A percentile compares a stretch with the other conserved stretches of the same genome.
Evolutionary conservation across 1,140 invertebrate genomes (phyloP).

Genomic region (Hylaeus volcanicus): DNA sequence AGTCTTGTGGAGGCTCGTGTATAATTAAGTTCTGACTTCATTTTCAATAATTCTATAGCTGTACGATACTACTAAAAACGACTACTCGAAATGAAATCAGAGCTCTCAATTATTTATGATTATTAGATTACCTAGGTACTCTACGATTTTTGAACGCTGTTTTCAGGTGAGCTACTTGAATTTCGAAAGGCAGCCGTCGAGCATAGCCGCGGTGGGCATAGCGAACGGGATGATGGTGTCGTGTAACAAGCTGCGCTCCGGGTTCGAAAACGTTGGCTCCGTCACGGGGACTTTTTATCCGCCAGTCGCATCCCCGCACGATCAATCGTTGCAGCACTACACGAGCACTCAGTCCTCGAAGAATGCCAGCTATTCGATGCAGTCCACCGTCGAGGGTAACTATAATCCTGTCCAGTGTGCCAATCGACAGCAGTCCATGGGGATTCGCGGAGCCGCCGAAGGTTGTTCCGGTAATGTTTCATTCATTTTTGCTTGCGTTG

Average conservation of each 20-base stretch:
- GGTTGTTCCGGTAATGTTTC: conserved; percentile 71
- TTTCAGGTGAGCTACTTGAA: conserved; percentile 77
- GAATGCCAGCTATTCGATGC: conserved; percentile 73
- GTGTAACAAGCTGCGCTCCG: conserved; percentile 87
- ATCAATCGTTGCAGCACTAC: conserved; percentile 82
- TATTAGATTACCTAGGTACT: too few species aligned
- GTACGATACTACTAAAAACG: too few species aligned
- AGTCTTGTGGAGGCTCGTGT: too few species aligned
- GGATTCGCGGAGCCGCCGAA: conserved; percentile 69
- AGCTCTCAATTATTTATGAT: too few species aligned
- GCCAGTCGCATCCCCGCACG: conserved; percentile 89
- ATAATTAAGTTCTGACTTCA: too few species aligned
- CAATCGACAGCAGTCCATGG: conserved; percentile 73
- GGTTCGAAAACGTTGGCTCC: conserved; percentile 87
- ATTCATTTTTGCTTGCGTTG: neutral
- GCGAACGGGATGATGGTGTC: conserved; percentile 93
- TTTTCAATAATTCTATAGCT: too few species aligned
- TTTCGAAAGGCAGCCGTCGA: conserved; percentile 78
- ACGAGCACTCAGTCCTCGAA: conserved; percentile 71
- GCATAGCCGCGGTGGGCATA: conserved; percentile 89
- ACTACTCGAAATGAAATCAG: too few species aligned
- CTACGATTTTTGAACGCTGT: too few species aligned
- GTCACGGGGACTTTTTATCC: conserved; percentile 92
- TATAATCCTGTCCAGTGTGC: conserved; percentile 74
- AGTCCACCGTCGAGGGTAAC: conserved; percentile 71